phyloP scores from a whole-genome alignment of 2,797 vertebrate genomes.

The Neopelma chrysocephalum region DNA sequence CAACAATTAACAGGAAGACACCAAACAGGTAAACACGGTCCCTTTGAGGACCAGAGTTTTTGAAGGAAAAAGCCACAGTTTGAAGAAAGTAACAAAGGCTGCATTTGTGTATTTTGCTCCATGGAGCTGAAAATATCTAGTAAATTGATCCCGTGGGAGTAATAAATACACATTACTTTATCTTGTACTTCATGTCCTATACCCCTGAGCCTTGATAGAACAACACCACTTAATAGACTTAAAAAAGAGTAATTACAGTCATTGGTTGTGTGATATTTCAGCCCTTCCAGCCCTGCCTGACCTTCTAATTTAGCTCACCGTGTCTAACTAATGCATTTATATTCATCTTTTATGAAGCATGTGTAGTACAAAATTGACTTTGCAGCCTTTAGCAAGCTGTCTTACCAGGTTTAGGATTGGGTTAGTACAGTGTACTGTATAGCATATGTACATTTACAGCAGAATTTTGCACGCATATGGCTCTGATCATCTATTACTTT shows the following conservation, averaged over 20 bases:
- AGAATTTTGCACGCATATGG: not conserved
- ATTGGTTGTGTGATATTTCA: slow-evolving; percentile 85
- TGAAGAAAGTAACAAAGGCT: slow-evolving; percentile 78
- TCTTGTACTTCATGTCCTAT: slow-evolving; percentile 86
- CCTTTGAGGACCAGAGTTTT: slow-evolving; percentile 44
- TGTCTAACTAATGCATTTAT: slow-evolving; percentile 84
- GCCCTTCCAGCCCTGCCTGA: slow-evolving; percentile 84
- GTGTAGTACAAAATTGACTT: slow-evolving; percentile 76
- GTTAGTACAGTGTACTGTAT: slow-evolving; percentile 24
- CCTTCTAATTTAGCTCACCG: slow-evolving; percentile 86
- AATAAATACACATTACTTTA: slow-evolving; percentile 91
- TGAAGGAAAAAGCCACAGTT: slow-evolving; percentile 67
- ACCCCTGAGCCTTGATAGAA: slow-evolving; percentile 85
- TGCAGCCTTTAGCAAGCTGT: slow-evolving; percentile 73
- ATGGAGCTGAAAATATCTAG: slow-evolving; percentile 84
- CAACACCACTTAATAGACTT: slow-evolving; percentile 88
- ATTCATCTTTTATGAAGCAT: slow-evolving; percentile 84
- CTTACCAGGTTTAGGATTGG: slow-evolving; percentile 67
- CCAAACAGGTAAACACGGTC: not conserved
- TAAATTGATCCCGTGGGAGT: slow-evolving; percentile 88
- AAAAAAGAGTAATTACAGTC: slow-evolving; percentile 88
- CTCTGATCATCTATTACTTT: slow-evolving; percentile 45
- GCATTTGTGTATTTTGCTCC: slow-evolving; percentile 82
- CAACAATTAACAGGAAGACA: not conserved
- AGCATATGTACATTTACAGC: not conserved